phyloP scores from a whole-genome alignment of 1,140 invertebrate genomes.

The Coenobita brevimanus region DNA sequence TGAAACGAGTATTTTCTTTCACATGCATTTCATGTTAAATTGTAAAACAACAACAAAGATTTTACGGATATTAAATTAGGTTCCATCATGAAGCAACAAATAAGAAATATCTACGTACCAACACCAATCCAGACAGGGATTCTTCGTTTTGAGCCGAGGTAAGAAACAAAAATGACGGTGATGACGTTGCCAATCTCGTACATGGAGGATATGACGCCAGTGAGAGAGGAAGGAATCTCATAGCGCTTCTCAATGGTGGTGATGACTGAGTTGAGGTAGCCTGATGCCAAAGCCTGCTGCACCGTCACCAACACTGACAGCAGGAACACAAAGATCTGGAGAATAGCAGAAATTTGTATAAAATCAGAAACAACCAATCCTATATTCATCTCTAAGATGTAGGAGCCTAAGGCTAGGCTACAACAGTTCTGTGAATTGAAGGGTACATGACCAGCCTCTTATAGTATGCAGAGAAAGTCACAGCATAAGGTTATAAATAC shows the following conservation, averaged over 20 bases:
- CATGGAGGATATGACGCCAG: constrained; percentile 92
- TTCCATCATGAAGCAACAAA: neutral
- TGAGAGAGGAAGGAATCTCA: constrained; percentile 94
- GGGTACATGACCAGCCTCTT: too few species aligned
- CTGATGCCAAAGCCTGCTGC: constrained; percentile 91
- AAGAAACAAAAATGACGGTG: constrained; percentile 96
- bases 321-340: constrained; percentile 92
- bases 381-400: too few species aligned
- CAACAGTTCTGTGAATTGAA: too few species aligned
- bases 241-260: constrained; percentile 97
- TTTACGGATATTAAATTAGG: too few species aligned
- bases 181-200: constrained; percentile 97
- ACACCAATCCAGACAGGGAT: constrained; percentile 96
- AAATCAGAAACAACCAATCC: too few species aligned
- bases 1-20: neutral
- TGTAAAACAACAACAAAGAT: too few species aligned
- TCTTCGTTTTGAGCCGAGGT: constrained; percentile 91
- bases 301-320: constrained; percentile 92
- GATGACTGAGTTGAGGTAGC: constrained; percentile 95
- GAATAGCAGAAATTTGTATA: too few species aligned
- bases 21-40: too few species aligned
- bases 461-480: too few species aligned
- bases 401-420: too few species aligned
- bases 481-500: too few species aligned
- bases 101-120: constrained; percentile 76